phyloP scores from a whole-genome alignment of 2,888 invertebrate genomes.

The Cephus pulcher region DNA sequence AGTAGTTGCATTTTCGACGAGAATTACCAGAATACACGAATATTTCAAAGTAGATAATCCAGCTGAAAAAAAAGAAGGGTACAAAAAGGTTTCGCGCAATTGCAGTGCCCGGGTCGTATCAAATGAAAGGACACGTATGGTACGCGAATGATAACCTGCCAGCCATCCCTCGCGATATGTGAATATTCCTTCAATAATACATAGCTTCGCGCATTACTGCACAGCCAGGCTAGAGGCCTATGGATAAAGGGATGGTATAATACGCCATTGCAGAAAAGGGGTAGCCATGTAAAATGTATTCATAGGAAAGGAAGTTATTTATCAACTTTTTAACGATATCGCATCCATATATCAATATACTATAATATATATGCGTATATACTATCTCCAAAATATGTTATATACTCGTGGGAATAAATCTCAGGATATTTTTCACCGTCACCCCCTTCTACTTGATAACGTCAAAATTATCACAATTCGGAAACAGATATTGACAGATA shows the following conservation, averaged over 20 bases:
- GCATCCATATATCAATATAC: not conserved
- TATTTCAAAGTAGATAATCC: not conserved
- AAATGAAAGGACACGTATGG: constrained; percentile 25
- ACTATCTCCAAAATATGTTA: not conserved
- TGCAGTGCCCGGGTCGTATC: constrained; percentile 5
- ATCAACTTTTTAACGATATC: not conserved
- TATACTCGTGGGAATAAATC: not conserved
- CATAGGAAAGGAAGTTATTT: not conserved
- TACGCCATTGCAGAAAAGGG: not conserved
- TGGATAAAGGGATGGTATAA: not conserved
- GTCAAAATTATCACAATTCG: not conserved
- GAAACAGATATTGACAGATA: not conserved
- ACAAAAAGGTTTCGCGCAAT: constrained; percentile 6
- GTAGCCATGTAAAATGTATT: not conserved
- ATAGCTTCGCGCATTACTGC: constrained; percentile 17
- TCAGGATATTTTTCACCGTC: not conserved
- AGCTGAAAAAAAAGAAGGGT: not conserved
- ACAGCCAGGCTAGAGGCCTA: not conserved
- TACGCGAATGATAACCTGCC: constrained; percentile 23
- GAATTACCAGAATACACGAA: not conserved
- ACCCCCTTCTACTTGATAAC: not conserved
- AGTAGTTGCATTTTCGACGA: not conserved
- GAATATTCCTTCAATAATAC: constrained; percentile 17
- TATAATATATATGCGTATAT: not conserved
- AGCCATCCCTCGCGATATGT: constrained; percentile 10